Percentiles rank a stretch among this genome's conserved stretches.
Conservation (phyloP, 1,140 invertebrate species). For the Whitmania pigra region DNA sequence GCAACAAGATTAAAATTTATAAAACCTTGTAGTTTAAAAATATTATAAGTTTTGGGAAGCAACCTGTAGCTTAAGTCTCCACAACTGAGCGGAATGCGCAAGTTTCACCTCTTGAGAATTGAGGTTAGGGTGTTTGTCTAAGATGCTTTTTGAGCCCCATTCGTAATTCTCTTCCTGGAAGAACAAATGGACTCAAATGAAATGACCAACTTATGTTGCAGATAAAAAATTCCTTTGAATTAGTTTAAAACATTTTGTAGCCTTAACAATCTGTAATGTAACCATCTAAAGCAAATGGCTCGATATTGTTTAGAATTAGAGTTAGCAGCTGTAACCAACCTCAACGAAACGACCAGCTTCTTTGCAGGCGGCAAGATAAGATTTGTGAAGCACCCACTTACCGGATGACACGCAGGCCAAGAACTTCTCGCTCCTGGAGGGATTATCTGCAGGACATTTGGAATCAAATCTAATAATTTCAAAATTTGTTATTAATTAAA, state of each 20-base stretch:
- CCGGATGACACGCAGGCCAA: conserved; percentile 68
- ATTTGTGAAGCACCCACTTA: conserved; percentile 68
- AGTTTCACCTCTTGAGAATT: conserved; percentile 30
- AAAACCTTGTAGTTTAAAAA: too few relatives aligned
- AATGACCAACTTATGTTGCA: neutral
- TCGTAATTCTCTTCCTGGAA: conserved; percentile 53
- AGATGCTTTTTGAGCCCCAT: conserved; percentile 36
- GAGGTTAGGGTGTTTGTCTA: conserved; percentile 28
- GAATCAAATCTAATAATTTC: neutral
- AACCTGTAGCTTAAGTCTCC: conserved; percentile 33
- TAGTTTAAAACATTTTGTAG: too few relatives aligned
- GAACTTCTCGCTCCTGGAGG: conserved; percentile 69
- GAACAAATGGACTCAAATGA: conserved; percentile 22
- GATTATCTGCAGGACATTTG: conserved; percentile 39
- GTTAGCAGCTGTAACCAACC: conserved; percentile 41
- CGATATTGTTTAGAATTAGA: too few relatives aligned
- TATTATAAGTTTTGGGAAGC: too few relatives aligned
- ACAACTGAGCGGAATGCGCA: conserved; percentile 36
- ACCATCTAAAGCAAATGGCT: too few relatives aligned
- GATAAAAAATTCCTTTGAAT: too few relatives aligned
- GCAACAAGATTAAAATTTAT: too few relatives aligned
- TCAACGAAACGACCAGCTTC: conserved; percentile 53
- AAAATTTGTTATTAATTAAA: neutral
- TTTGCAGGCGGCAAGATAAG: conserved; percentile 58
- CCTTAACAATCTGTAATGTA: too few relatives aligned